These are phyloP conservation scores for Melanargia galathea DNA, from an alignment of 2,888 invertebrate species.

Conservation along the genomic window DNA sequence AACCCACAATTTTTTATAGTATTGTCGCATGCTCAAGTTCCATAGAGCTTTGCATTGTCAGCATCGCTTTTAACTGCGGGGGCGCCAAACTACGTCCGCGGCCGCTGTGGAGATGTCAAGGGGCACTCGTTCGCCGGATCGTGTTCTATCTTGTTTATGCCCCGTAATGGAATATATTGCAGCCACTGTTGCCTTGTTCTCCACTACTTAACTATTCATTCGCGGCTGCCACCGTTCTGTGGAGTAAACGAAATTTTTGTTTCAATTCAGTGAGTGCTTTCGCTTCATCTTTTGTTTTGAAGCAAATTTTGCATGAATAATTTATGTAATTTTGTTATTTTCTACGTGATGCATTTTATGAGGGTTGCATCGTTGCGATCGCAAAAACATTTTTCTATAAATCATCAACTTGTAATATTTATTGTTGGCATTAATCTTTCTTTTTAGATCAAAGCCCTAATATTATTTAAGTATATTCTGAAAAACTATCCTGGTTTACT, in stretches of 20 bases:
- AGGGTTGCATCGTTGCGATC: background rate
- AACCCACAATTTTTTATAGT: background rate
- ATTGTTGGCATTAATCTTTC: too few species aligned
- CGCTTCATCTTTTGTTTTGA: background rate
- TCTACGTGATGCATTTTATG: background rate
- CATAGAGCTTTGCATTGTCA: constrained; percentile 23
- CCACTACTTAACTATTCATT: constrained; percentile 36
- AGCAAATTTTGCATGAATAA: background rate
- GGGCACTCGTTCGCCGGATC: constrained; percentile 58
- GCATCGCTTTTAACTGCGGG: constrained; percentile 30
- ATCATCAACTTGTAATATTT: too few species aligned
- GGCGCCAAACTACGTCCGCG: constrained; percentile 52
- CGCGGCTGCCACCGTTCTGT: constrained; percentile 17
- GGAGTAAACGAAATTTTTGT: constrained; percentile 12
- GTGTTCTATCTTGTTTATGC: constrained; percentile 71
- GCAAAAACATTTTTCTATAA: too few species aligned
- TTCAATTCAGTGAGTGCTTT: constrained; percentile 5
- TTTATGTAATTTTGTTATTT: constrained; percentile 2
- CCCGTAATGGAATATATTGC: constrained; percentile 51
- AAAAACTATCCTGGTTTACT: too few species aligned
- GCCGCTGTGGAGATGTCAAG: constrained; percentile 60
- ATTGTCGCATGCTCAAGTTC: constrained; percentile 11
- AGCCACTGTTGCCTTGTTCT: constrained; percentile 46
- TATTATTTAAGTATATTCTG: too few species aligned
- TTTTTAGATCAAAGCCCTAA: too few species aligned